Evolutionary conservation across 2,888 invertebrate genomes (phyloP).

Genomic region (Drosophila atripex): DNA sequence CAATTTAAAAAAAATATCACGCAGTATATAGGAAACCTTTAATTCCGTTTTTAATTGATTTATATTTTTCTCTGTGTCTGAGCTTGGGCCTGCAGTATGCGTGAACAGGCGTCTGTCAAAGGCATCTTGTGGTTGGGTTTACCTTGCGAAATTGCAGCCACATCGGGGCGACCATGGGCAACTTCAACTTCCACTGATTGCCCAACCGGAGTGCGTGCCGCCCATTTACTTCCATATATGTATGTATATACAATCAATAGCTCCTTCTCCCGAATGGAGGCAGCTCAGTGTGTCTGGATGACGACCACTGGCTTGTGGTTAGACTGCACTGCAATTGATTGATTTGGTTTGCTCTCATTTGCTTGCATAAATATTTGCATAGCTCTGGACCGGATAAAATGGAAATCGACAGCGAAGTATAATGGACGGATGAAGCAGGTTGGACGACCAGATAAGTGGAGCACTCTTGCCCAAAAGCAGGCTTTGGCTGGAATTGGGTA

Average conservation of each 20-base stretch:
- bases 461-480: slow-evolving; percentile 6
- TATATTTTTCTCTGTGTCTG: slow-evolving; percentile 1
- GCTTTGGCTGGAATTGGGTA: slow-evolving; percentile 13
- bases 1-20: background rate
- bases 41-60: background rate
- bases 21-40: background rate
- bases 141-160: slow-evolving; percentile 55
- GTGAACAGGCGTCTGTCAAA: slow-evolving; percentile 38
- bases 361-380: slow-evolving; percentile 65
- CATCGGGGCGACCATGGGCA: slow-evolving; percentile 44
- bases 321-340: slow-evolving; percentile 62
- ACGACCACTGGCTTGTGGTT: slow-evolving; percentile 60
- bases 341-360: slow-evolving; percentile 69
- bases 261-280: slow-evolving; percentile 1
- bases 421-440: background rate
- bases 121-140: slow-evolving; percentile 53
- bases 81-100: slow-evolving; percentile 15
- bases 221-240: slow-evolving; percentile 5
- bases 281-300: slow-evolving; percentile 38
- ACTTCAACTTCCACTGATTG: slow-evolving; percentile 48
- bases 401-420: slow-evolving; percentile 14
- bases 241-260: background rate
- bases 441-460: slow-evolving; percentile 33
- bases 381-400: slow-evolving; percentile 9
- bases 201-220: slow-evolving; percentile 37